Evolutionary conservation across 2,888 invertebrate genomes (phyloP).

Genomic region (Cheilosia scutellata): DNA sequence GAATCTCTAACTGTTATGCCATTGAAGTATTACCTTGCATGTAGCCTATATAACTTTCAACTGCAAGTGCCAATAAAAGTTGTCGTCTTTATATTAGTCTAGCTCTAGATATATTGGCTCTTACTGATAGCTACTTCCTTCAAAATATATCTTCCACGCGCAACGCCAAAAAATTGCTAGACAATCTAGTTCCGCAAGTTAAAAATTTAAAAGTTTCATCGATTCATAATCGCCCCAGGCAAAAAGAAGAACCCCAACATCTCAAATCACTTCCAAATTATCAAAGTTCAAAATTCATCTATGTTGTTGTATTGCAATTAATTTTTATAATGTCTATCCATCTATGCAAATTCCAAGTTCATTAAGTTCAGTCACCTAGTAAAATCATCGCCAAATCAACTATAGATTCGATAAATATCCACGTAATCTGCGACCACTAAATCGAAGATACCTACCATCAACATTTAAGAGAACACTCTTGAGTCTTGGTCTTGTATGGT

Average conservation of each 20-base stretch:
- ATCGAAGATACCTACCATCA: conserved; percentile 21
- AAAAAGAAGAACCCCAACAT: background rate
- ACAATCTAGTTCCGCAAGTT: no score
- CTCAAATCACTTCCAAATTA: background rate
- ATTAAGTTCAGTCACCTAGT: conserved; percentile 42
- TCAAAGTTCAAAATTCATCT: background rate
- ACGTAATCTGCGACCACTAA: conserved; percentile 30
- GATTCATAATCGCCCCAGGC: background rate
- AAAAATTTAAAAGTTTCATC: no score
- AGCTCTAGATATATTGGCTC: no score
- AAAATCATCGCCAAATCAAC: conserved; percentile 15
- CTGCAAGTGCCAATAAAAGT: no score
- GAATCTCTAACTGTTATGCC: no score
- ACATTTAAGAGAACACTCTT: conserved; percentile 52
- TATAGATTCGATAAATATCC: conserved; percentile 8
- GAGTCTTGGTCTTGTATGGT: background rate
- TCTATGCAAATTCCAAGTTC: conserved; percentile 36
- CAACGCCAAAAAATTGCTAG: no score
- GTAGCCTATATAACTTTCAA: no score
- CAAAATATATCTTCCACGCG: no score
- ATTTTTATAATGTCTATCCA: background rate
- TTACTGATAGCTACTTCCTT: no score
- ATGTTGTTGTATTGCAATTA: background rate
- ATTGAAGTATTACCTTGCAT: no score
- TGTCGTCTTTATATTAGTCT: no score